Evolutionary conservation across 1,140 invertebrate genomes (phyloP).

Genomic region (Leptonema lineaticorne): DNA sequence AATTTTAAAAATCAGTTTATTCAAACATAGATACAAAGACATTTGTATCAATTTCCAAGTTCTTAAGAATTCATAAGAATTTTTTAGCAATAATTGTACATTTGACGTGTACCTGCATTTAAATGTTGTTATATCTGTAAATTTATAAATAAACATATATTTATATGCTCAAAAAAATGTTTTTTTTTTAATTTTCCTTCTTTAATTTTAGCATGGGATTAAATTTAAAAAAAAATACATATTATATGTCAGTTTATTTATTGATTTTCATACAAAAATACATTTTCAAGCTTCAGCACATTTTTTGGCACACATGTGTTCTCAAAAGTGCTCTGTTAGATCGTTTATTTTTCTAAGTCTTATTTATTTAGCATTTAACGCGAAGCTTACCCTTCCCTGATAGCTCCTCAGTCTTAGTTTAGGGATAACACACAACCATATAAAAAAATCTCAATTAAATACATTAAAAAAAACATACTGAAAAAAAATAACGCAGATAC

Average conservation of each 20-base stretch:
- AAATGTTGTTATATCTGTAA: too few species aligned
- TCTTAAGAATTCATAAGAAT: too few species aligned
- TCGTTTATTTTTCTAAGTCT: neutral
- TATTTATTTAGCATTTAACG: neutral
- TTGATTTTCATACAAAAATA: constrained; percentile 22
- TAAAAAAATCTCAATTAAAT: neutral
- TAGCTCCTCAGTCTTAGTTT: constrained; percentile 15
- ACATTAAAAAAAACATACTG: neutral
- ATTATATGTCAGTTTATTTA: neutral
- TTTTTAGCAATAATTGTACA: too few species aligned
- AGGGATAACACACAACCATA: constrained; percentile 6
- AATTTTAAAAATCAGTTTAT: too few species aligned
- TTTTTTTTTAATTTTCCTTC: too few species aligned
- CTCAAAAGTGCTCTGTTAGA: neutral
- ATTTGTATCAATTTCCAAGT: too few species aligned
- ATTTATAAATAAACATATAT: too few species aligned
- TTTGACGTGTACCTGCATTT: too few species aligned
- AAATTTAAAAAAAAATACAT: neutral
- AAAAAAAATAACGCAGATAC: neutral
- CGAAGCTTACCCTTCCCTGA: constrained; percentile 4
- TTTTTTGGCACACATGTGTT: constrained; percentile 18
- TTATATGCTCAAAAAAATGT: too few species aligned
- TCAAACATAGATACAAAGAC: too few species aligned
- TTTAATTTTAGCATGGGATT: too few species aligned
- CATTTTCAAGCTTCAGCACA: constrained; percentile 12